phyloP scores from a whole-genome alignment of 1,140 invertebrate genomes.

The Listronotus oregonensis region DNA sequence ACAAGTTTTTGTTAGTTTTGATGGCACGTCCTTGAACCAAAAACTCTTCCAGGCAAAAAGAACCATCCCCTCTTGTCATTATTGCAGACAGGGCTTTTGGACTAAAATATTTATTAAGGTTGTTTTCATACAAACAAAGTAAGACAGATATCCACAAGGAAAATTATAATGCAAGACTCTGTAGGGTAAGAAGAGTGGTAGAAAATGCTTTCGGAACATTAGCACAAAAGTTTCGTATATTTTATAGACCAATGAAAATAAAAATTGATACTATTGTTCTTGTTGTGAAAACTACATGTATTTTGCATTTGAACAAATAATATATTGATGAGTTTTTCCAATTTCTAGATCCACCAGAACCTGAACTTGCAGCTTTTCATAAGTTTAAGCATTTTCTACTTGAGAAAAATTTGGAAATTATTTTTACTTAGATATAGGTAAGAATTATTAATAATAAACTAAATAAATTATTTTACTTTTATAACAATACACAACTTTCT shows the following conservation, averaged over 20 bases:
- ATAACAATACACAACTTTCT: too few species aligned
- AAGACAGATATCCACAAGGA: slow-evolving; percentile 31
- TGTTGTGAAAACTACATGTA: slow-evolving; percentile 42
- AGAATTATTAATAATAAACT: too few species aligned
- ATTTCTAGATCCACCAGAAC: background rate
- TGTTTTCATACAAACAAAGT: slow-evolving; percentile 40
- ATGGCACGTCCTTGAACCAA: too few species aligned
- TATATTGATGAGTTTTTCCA: slow-evolving; percentile 5
- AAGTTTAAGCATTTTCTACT: slow-evolving; percentile 24
- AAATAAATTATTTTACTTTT: too few species aligned
- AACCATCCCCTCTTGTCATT: slow-evolving; percentile 46
- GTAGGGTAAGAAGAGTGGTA: slow-evolving; percentile 52
- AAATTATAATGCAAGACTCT: slow-evolving; percentile 49
- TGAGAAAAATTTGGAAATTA: slow-evolving; percentile 27
- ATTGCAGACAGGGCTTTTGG: slow-evolving; percentile 57
- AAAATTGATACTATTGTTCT: slow-evolving; percentile 47
- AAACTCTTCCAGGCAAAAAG: slow-evolving; percentile 40
- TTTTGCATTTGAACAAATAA: slow-evolving; percentile 34
- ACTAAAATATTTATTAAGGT: slow-evolving; percentile 51
- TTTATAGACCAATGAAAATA: slow-evolving; percentile 50
- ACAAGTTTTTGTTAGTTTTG: too few species aligned
- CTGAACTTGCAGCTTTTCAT: slow-evolving; percentile 23
- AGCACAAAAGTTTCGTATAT: slow-evolving; percentile 51
- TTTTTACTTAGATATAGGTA: too few species aligned
- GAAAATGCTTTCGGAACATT: slow-evolving; percentile 59